Conservation (phyloP, 2,797 vertebrate genomes). For the Liasis olivaceus region DNA sequence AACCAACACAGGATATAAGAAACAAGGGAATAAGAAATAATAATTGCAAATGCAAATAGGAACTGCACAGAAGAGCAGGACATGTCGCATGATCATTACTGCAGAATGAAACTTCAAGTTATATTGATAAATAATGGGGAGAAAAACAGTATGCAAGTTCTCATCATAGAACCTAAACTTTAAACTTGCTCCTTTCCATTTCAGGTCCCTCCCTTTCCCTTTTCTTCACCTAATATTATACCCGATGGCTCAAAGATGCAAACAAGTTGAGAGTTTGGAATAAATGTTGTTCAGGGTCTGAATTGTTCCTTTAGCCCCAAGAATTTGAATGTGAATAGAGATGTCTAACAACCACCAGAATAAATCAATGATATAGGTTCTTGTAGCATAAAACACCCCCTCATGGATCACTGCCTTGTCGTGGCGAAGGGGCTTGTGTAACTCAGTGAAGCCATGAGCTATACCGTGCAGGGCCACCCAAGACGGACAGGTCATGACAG, state of each 20-base stretch:
- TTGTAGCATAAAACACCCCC: conserved; percentile 40
- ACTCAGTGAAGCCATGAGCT: no score
- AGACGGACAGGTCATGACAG: no score
- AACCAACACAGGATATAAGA: no score
- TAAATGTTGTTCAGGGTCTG: conserved; percentile 7
- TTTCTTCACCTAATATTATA: not conserved
- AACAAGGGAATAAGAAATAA: not conserved
- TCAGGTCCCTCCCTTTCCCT: rapidly evolving
- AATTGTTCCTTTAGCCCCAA: conserved; percentile 39
- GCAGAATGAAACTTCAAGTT: no score
- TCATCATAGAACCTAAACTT: not conserved
- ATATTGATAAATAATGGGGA: not conserved
- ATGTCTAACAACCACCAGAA: conserved; percentile 64
- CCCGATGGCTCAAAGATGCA: conserved; percentile 9
- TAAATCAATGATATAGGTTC: conserved; percentile 36
- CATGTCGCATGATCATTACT: not conserved
- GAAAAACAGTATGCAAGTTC: not conserved
- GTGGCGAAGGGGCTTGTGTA: no score
- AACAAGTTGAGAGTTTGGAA: not conserved
- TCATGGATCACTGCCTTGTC: no score
- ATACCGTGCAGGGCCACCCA: no score
- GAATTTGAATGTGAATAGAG: conserved; percentile 65
- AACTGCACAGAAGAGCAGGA: not conserved
- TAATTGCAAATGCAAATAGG: not conserved
- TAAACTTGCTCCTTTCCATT: not conserved